A percentile compares a stretch with the other conserved stretches of the same genome.
Evolutionary conservation across 2,797 vertebrate species (phyloP).

Genomic region (Coreius guichenoti): DNA sequence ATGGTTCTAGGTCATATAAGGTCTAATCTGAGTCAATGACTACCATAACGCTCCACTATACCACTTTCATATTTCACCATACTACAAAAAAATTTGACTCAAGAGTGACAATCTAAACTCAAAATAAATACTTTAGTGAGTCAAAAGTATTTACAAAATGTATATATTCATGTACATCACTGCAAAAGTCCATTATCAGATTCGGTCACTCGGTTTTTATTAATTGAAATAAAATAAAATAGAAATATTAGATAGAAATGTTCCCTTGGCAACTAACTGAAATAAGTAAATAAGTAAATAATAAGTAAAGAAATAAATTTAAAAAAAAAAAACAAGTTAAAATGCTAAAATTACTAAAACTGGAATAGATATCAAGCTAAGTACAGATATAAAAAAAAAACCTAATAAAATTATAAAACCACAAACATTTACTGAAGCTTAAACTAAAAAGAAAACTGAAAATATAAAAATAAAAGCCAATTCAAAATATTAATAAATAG

Average conservation of each 20-base stretch:
- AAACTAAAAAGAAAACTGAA: background rate
- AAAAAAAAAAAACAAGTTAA: background rate
- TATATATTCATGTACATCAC: background rate
- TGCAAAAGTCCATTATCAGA: background rate
- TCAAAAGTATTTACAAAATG: background rate
- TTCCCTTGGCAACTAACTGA: background rate
- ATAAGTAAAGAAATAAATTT: no score
- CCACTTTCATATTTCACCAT: background rate
- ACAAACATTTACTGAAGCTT: background rate
- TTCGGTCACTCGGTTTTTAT: background rate
- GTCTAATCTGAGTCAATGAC: slow-evolving; percentile 10
- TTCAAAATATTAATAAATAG: background rate
- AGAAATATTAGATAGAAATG: background rate
- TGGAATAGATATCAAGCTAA: background rate
- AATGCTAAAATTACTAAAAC: background rate
- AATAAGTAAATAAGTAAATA: background rate
- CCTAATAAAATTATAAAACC: background rate
- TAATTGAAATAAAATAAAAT: background rate
- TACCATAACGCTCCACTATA: background rate
- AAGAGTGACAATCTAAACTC: background rate
- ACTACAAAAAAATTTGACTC: background rate
- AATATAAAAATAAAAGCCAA: background rate
- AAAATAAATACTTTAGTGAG: background rate
- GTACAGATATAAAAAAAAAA: background rate
- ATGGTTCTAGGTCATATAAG: slow-evolving; percentile 8